Base-by-base conservation (phyloP, 1,140 invertebrate genomes). In the Brachionus angularis region DNA sequence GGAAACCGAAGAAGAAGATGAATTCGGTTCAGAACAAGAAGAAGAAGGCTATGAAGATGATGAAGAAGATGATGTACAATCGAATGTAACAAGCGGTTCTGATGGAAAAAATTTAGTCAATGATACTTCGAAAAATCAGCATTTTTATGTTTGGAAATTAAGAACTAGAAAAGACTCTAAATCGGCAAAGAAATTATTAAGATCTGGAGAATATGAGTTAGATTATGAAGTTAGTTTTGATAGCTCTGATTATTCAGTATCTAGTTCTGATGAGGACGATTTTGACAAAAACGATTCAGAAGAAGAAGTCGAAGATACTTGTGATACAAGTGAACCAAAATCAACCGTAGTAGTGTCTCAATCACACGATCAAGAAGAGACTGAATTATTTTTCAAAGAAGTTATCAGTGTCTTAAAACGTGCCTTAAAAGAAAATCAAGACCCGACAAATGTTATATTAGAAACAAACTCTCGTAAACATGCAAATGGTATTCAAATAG, bases 401-500 rank as follows among this genome's bases (percentile, higher is more conserved):
- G 47, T 50, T 1, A 33, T 67, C 42, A 27, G 29, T 21, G 33
- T 46, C 21, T 33, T 67, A n/a, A 67, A 31, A 21, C 46, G 62
- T 33, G 62, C 42, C 10, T 23, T 67, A 1, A 67, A 46, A n/a
- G 42, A 47, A 46, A 67, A 49, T 34, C 5, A 34, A 25, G 62
- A 67, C 18, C n/a, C 62, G 4, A 25, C 42, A 25, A 67, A 67
- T 8, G 34, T 67, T n/a, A 47, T 67, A n/a, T 36, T 67, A 21
- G 62, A 67, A 67, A 50, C 47, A 47, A 67, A 67, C 29, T 44
- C 39, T 18, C 27, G 62, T 16, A 67, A 67, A 21, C 62, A 67
- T 18, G 62, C 62, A 0, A 67, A 67, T 36, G 47, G 47, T 23
- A 67, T 67, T 67, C 62, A 67, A 67, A 67, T 67, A 31, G 62